phyloP scores from a whole-genome alignment of 2,797 vertebrate genomes.

The Clarias fuscus region DNA sequence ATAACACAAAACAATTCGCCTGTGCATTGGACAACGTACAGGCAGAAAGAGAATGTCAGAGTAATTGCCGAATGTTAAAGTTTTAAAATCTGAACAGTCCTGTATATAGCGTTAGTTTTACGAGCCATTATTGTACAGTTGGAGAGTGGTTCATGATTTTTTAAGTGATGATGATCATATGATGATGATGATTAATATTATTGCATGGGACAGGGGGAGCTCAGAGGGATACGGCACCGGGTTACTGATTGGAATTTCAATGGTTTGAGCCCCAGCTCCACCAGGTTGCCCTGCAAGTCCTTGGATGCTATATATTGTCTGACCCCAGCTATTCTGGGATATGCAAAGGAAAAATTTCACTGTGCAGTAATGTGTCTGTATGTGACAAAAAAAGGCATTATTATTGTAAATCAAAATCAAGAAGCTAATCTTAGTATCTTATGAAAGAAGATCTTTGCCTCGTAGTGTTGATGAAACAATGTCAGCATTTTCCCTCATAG shows the following conservation, averaged over 20 bases:
- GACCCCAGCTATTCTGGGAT: too few species aligned
- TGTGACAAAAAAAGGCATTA: too few species aligned
- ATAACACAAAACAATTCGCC: slow-evolving; percentile 8
- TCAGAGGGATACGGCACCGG: too few species aligned
- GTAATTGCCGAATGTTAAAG: not conserved
- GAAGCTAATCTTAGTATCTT: not conserved
- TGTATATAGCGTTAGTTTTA: not conserved
- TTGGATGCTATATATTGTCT: too few species aligned
- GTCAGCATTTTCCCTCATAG: not conserved
- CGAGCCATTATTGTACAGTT: not conserved
- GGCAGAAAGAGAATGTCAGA: not conserved
- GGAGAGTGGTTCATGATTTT: not conserved
- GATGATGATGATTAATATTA: too few species aligned
- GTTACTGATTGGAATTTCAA: too few species aligned
- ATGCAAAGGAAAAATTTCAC: too few species aligned
- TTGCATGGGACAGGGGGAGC: too few species aligned
- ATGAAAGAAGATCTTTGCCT: not conserved
- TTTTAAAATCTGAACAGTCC: not conserved
- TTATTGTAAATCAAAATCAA: not conserved
- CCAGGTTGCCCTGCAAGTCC: too few species aligned
- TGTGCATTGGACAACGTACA: not conserved
- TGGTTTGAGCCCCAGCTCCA: too few species aligned
- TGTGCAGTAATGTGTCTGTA: too few species aligned
- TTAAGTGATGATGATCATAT: not conserved
- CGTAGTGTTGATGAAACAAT: not conserved